These are phyloP conservation scores for Notarius quadriscutis DNA, from an alignment of 2,113 vertebrate genomes.

Conservation along the genomic window DNA sequence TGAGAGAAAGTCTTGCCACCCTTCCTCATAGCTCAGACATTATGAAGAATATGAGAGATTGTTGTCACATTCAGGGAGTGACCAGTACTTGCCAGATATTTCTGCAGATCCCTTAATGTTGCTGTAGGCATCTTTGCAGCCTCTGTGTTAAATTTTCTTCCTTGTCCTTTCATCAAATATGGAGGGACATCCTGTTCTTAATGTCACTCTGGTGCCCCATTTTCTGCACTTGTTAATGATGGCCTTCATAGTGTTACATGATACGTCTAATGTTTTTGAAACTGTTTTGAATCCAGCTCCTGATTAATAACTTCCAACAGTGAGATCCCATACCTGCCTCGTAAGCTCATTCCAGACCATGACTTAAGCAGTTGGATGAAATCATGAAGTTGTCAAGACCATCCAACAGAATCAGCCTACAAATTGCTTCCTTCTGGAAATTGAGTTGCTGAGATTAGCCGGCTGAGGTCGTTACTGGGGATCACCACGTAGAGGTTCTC, in stretches of 20 bases:
- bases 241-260: not conserved
- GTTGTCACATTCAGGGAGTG: not conserved
- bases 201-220: not conserved
- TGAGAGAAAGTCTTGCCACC: not conserved
- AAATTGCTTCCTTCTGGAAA: no score
- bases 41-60: not conserved
- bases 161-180: not conserved
- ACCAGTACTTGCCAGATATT: not conserved
- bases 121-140: not conserved
- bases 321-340: no score
- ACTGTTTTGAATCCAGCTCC: not conserved
- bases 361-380: no score
- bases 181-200: not conserved
- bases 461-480: no score
- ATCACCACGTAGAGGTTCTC: no score
- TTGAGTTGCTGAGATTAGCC: no score
- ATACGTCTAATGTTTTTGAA: not conserved
- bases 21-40: not conserved
- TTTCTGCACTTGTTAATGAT: not conserved
- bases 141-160: no score
- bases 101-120: not conserved
- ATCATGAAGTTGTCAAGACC: no score
- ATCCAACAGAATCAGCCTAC: no score
- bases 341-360: no score
- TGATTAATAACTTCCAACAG: not conserved